Evolutionary conservation across 2,797 vertebrate species (phyloP), one percentile per base, ranked within the genome.

Genomic region (Spizella passerina): DNA sequence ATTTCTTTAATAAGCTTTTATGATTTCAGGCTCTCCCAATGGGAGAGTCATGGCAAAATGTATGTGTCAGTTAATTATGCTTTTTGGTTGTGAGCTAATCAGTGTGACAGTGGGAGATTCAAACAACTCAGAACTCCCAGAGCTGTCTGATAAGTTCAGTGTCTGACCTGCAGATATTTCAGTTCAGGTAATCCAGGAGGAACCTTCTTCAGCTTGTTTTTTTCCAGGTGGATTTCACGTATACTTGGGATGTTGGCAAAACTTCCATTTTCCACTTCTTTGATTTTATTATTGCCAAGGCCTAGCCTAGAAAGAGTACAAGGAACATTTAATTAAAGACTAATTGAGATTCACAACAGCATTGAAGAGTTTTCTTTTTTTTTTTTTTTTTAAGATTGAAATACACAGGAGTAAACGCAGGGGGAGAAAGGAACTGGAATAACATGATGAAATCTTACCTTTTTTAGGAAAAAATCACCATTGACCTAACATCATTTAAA

Each of bases 181-280:
- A 99, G 98, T 39, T 98, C 97, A 10, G 96, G 98, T 90, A 99
- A 96, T 82, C 99, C 99, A 13, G 98, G 97, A 53, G 99, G 99
- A 76, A 99, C 97, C 93, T 98, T 99, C 94, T 98, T 99, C 91
- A 99, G 98, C 77, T 99, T 99, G 96, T 99, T 99, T 96, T 98
- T 99, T 96, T 99, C 99, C 91, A 99, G 94, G 80, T 99, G 99
- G 93, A 99, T 98, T 97, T 99, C 98, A 68, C 99, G 98, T 95
- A 99, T 46, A 43, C 97, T 98, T 34, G 99, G 98, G 86, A 98
- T 98, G 91, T 95, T 98, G 83, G 97, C 97, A 27, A 99, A 97
- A 87, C 98, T 99, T 94, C 99, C 99, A 9, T 99, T 99, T 98
- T 99, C 99, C 38, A 99, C 98, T 38, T 95, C 99, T 96, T 98